These are phyloP conservation scores for Aricia artaxerxes DNA, from an alignment of 2,888 invertebrate genomes.

Conservation along the genomic window DNA sequence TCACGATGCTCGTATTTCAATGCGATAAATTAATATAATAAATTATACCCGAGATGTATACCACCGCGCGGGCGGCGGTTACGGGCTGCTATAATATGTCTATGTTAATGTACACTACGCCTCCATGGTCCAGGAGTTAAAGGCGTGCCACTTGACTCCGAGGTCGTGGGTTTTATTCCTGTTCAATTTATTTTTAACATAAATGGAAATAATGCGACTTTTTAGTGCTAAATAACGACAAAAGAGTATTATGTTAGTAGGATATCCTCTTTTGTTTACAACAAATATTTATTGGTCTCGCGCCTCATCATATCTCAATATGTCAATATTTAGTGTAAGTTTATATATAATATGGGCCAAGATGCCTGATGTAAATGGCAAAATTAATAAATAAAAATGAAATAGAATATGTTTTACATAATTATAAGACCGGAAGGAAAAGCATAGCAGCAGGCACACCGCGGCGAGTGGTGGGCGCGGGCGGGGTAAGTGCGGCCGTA, in stretches of 20 bases:
- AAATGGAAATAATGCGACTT: background rate
- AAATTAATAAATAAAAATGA: too few species aligned
- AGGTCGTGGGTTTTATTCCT: too few species aligned
- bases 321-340: too few species aligned
- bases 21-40: conserved; percentile 4
- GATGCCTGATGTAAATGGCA: too few species aligned
- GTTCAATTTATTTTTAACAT: background rate
- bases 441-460: background rate
- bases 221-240: background rate
- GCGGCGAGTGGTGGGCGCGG: background rate
- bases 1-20: conserved; percentile 13
- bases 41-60: background rate
- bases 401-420: background rate
- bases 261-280: background rate
- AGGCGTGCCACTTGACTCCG: too few species aligned
- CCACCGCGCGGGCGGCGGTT: background rate
- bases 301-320: too few species aligned
- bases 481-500: background rate
- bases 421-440: background rate
- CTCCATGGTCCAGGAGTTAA: background rate
- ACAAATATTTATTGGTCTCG: too few species aligned
- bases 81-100: background rate
- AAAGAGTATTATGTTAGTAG: background rate
- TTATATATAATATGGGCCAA: too few species aligned
- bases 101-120: background rate